These are phyloP conservation scores for Sinohyriopsis cumingii DNA, from an alignment of 2,888 invertebrate genomes.

Conservation along the genomic window DNA sequence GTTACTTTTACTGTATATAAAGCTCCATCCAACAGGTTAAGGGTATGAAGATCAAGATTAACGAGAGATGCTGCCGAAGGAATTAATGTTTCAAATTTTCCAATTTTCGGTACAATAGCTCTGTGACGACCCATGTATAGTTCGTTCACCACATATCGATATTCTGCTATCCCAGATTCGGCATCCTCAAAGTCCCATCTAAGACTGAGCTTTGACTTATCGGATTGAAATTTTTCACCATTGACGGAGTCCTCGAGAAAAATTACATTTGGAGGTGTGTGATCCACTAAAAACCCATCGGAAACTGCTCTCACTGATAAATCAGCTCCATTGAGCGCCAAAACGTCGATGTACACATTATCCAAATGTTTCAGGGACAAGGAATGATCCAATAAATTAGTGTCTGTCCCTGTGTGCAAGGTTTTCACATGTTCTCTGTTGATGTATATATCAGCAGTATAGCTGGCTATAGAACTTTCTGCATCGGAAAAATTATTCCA, in stretches of 20 bases:
- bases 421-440: conserved; percentile 34
- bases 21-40: conserved; percentile 38
- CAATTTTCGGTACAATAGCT: conserved; percentile 36
- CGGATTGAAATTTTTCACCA: conserved; percentile 26
- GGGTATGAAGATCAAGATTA: conserved; percentile 9
- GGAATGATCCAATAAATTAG: conserved; percentile 31
- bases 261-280: conserved; percentile 40
- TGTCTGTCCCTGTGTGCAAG: conserved; percentile 24
- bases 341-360: conserved; percentile 27
- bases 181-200: conserved; percentile 45
- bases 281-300: conserved; percentile 49
- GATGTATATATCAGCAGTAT: conserved; percentile 36
- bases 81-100: conserved; percentile 18
- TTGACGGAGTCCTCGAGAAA: conserved; percentile 20
- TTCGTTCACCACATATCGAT: conserved; percentile 36
- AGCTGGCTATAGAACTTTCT: conserved; percentile 41
- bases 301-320: conserved; percentile 23
- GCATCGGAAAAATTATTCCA: conserved; percentile 43
- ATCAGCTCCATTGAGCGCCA: conserved; percentile 50
- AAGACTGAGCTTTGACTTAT: conserved; percentile 24
- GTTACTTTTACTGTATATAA: conserved; percentile 45
- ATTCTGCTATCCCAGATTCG: conserved; percentile 46
- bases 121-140: conserved; percentile 36
- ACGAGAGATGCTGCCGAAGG: conserved; percentile 5
- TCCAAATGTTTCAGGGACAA: conserved; percentile 33